A percentile compares a stretch with the other conserved stretches of the same genome.
These are phyloP conservation scores for Meleagris gallopavo DNA, from an alignment of 2,113 vertebrate genomes.

Conservation along the genomic window DNA sequence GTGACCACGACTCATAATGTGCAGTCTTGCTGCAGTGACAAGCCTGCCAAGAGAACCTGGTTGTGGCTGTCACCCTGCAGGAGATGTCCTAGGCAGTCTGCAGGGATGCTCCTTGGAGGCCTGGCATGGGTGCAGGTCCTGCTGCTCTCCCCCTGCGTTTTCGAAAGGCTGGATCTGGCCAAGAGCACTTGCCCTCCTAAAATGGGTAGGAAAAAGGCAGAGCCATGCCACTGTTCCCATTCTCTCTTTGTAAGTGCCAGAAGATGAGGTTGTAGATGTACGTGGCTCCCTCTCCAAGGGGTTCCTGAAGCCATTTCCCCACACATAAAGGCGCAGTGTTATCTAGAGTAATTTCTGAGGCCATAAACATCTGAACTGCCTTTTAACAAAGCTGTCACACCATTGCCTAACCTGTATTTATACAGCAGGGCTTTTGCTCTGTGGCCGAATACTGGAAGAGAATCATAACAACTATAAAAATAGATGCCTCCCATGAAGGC, in stretches of 20 bases:
- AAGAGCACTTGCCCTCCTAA: slow-evolving; percentile 43
- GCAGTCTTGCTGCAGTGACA: not conserved
- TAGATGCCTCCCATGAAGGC: slow-evolving; percentile 22
- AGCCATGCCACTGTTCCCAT: not conserved
- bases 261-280: not conserved
- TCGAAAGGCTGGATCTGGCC: slow-evolving; percentile 7
- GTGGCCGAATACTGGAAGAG: slow-evolving; percentile 7
- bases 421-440: not conserved
- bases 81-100: fast-evolving
- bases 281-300: not conserved
- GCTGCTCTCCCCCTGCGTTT: not conserved
- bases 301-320: fast-evolving
- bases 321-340: not conserved
- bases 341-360: not conserved
- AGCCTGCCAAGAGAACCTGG: fast-evolving
- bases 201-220: slow-evolving; percentile 59
- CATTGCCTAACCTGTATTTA: not conserved
- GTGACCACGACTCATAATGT: not conserved
- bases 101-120: not conserved
- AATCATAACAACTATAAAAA: slow-evolving; percentile 47
- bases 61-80: not conserved
- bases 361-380: not conserved
- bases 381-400: not conserved
- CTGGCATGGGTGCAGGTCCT: not conserved
- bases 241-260: not conserved